Percentiles rank a stretch among this genome's conserved stretches.
phyloP scores from a whole-genome alignment of 1,140 invertebrate genomes.

The Melipona quadrifasciata region DNA sequence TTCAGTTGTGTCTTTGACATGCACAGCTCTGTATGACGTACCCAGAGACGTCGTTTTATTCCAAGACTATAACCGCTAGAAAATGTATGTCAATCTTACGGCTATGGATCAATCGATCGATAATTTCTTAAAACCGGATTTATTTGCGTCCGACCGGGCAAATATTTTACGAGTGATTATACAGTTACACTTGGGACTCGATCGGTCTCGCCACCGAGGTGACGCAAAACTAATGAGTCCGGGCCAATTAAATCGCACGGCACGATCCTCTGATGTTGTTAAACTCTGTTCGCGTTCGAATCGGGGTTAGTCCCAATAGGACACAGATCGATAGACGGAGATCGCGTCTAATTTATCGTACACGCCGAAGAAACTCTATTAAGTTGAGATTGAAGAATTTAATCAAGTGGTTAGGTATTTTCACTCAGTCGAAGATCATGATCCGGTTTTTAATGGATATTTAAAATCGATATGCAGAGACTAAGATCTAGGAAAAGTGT shows the following conservation, averaged over 20 bases:
- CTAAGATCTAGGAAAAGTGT: too few species aligned
- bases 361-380: not conserved
- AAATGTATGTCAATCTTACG: not conserved
- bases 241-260: constrained; percentile 68
- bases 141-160: not conserved
- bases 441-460: too few species aligned
- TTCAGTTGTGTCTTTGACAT: not conserved
- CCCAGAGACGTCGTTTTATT: not conserved
- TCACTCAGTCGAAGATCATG: not conserved
- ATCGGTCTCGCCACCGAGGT: not conserved
- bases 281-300: constrained; percentile 48
- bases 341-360: constrained; percentile 10
- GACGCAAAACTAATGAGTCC: constrained; percentile 65
- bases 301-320: constrained; percentile 61
- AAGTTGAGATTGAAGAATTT: not conserved
- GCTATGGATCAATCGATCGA: not conserved
- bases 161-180: not conserved
- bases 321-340: constrained; percentile 46
- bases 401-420: not conserved
- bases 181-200: not conserved
- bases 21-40: not conserved
- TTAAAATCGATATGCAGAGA: too few species aligned
- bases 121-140: not conserved
- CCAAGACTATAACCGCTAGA: too few species aligned
- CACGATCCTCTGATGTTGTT: constrained; percentile 63